Percentiles rank a stretch among this genome's conserved stretches.
phyloP scores from a whole-genome alignment of 2,888 invertebrate species.

The Drosophila eohydei region DNA sequence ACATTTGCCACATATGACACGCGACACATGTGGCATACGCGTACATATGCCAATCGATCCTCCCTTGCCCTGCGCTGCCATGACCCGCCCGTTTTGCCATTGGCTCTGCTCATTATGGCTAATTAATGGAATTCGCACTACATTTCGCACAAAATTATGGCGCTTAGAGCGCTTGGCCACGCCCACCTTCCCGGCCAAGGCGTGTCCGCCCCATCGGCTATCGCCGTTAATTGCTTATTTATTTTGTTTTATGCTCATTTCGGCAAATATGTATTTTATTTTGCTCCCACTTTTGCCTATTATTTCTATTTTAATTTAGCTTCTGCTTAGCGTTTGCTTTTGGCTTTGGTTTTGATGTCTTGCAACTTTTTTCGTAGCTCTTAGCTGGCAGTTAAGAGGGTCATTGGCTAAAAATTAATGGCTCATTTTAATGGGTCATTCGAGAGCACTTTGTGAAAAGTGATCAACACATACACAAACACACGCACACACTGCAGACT shows the following conservation, averaged over 20 bases:
- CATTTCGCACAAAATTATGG: conserved; percentile 64
- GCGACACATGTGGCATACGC: conserved; percentile 65
- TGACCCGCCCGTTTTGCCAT: background rate
- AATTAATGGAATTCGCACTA: conserved; percentile 79
- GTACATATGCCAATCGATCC: conserved; percentile 64
- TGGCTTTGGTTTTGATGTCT: conserved; percentile 11
- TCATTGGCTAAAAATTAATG: conserved; percentile 74
- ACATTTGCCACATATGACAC: conserved; percentile 72
- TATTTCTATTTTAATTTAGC: conserved; percentile 49
- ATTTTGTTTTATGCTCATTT: conserved; percentile 65
- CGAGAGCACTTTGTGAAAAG: conserved; percentile 67
- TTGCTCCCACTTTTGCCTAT: conserved; percentile 20
- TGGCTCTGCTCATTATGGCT: conserved; percentile 62
- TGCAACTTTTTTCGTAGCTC: conserved; percentile 20
- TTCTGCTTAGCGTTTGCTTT: conserved; percentile 8
- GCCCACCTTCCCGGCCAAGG: background rate
- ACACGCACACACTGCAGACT: conserved; percentile 5
- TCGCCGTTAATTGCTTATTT: conserved; percentile 70
- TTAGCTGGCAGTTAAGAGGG: conserved; percentile 55
- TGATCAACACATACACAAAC: conserved; percentile 43
- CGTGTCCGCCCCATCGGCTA: conserved; percentile 6
- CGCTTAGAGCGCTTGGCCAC: conserved; percentile 15
- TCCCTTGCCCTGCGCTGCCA: background rate
- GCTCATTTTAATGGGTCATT: conserved; percentile 74
- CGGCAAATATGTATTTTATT: conserved; percentile 30